Evolutionary conservation across 2,888 invertebrate genomes (phyloP), one percentile per base, ranked within the genome.

Genomic region (Nesidiocoris tenuis): DNA sequence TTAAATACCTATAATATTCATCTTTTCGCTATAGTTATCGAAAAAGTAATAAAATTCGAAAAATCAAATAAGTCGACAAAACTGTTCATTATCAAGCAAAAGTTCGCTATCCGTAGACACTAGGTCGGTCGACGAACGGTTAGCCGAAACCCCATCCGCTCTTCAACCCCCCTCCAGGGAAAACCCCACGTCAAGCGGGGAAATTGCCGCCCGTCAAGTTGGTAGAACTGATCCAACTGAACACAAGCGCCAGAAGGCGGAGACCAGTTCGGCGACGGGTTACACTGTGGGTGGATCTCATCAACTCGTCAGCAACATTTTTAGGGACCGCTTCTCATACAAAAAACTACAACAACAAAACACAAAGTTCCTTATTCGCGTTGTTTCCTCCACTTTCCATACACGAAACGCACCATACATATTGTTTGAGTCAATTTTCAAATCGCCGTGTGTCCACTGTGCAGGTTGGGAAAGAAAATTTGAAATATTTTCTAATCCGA

Each of bases 211-310:
- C 22, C 39, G 65, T 39, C 17, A 23, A 18, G 67, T 75, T 67
- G 75, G 75, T 68, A 61, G 1, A 21, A 18, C 64, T 64, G 75
- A n/a, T n/a, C 18, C 70, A 54, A 23, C 65, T 57, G 74, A 18
- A 3, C 54, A 5, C 1, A 61, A 18, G 57, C 68, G 68, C 68
- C 56, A 17, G 61, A 18, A 25, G n/a, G 25, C 21, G 39, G 39
- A 39, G 39, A 22, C 17, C 74, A 74, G 75, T 75, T 75, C 54
- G 68, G 75, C 75, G 75, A 68, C 75, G 75, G 75, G 39, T 7
- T 25, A 75, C 68, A 61, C 68, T 68, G 75, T 75, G 75, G 75
- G 75, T 75, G 75, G 75, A 75, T 75, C 75, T 61, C 12, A 24
- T 67, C 66, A 19, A 24, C 18, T 75, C 66, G 21, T 66, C 66